These are phyloP conservation scores for Pemphredon lugubris DNA, from an alignment of 2,888 invertebrate species.

Conservation along the genomic window DNA sequence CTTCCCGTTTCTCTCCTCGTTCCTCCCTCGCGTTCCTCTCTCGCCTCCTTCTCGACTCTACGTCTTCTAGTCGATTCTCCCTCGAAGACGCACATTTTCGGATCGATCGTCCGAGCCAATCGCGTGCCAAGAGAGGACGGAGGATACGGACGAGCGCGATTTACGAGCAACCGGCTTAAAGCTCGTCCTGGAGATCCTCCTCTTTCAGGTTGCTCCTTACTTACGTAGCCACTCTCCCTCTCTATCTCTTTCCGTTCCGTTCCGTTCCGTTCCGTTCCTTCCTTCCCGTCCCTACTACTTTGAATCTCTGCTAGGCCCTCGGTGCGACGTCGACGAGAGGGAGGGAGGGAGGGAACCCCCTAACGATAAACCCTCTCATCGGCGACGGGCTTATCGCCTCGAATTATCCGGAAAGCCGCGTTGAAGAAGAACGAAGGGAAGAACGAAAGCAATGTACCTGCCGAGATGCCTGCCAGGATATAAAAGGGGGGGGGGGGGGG, in stretches of 20 bases:
- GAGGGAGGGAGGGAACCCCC: constrained; percentile 19
- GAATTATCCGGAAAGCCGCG: constrained; percentile 61
- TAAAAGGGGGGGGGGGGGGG: constrained; percentile 7
- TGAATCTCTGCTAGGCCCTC: constrained; percentile 54
- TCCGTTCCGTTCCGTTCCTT: not conserved
- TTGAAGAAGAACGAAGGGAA: constrained; percentile 26
- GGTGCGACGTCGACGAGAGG: constrained; percentile 43
- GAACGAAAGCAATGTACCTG: constrained; percentile 28
- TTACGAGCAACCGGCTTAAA: constrained; percentile 66
- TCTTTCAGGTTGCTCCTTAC: constrained; percentile 68
- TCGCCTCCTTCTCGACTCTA: not conserved
- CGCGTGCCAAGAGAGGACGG: constrained; percentile 30
- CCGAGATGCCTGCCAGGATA: constrained; percentile 14
- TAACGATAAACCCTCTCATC: constrained; percentile 67
- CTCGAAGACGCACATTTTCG: constrained; percentile 32
- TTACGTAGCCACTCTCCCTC: constrained; percentile 33
- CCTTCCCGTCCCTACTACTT: constrained; percentile 31
- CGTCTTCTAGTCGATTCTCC: not conserved
- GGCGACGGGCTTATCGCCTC: constrained; percentile 63
- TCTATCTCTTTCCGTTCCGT: not conserved
- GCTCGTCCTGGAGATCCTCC: constrained; percentile 61
- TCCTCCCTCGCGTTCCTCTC: not conserved
- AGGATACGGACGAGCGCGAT: constrained; percentile 55
- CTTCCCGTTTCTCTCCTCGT: not conserved
- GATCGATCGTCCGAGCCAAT: constrained; percentile 58